phyloP scores from a whole-genome alignment of 53 echinoderm and acorn worm genomes.

The Arbacia lixula region DNA sequence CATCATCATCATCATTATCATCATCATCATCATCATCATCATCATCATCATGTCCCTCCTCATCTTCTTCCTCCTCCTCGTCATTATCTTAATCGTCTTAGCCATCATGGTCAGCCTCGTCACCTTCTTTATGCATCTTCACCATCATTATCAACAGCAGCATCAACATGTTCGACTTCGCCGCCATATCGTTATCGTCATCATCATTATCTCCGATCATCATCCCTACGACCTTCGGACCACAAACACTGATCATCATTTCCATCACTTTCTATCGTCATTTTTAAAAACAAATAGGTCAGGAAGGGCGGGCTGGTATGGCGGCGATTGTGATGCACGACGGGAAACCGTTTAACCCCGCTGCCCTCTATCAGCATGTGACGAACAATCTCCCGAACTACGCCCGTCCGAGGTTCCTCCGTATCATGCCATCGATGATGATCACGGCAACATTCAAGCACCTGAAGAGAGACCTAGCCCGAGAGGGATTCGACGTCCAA shows the following conservation, averaged over 20 bases:
- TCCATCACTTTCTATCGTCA: neutral
- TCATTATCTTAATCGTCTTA: too few species aligned
- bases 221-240: neutral
- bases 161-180: too few species aligned
- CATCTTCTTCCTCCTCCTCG: neutral
- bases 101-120: too few species aligned
- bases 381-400: slow-evolving; percentile 36
- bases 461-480: slow-evolving; percentile 64
- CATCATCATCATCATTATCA: neutral
- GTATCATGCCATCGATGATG: slow-evolving; percentile 65
- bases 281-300: slow-evolving; percentile 34
- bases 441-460: slow-evolving; percentile 71
- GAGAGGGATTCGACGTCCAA: slow-evolving; percentile 63
- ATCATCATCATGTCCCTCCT: neutral
- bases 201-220: too few species aligned
- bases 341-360: slow-evolving; percentile 7
- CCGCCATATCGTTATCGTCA: too few species aligned
- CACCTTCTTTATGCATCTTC: too few species aligned
- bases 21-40: neutral
- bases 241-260: neutral
- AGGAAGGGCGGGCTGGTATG: slow-evolving; percentile 76
- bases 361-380: slow-evolving; percentile 23
- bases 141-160: too few species aligned
- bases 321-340: slow-evolving; percentile 62
- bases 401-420: slow-evolving; percentile 73